A percentile compares a stretch with the other conserved stretches of the same genome.
phyloP scores from a whole-genome alignment of 2,113 vertebrate genomes.

The Bubo scandiacus region DNA sequence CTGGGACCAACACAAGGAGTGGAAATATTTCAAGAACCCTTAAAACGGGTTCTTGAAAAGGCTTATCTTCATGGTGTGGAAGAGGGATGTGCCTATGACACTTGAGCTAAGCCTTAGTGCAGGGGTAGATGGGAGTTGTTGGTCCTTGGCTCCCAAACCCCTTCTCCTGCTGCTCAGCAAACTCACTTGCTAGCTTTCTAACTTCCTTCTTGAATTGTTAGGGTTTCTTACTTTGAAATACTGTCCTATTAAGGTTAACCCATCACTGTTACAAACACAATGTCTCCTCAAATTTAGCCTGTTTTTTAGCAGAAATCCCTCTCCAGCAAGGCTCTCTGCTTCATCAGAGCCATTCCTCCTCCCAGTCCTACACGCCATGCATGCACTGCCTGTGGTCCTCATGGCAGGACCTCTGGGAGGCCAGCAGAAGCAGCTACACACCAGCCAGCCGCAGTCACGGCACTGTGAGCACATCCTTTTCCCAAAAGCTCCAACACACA shows the following conservation, averaged over 20 bases:
- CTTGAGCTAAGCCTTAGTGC: rapidly evolving
- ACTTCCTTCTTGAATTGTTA: background rate
- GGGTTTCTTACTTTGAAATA: background rate
- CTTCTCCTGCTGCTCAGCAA: background rate
- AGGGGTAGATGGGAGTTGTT: background rate
- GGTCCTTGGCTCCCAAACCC: background rate
- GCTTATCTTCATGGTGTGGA: background rate
- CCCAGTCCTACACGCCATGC: background rate
- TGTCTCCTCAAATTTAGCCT: background rate
- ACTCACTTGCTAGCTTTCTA: background rate
- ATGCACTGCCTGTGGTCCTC: background rate
- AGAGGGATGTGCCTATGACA: background rate
- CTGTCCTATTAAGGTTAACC: background rate
- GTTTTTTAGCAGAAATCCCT: background rate
- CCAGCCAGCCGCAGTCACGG: background rate
- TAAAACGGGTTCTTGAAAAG: background rate
- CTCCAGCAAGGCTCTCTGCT: background rate
- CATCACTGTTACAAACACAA: background rate
- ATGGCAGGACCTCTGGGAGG: background rate
- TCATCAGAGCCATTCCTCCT: background rate
- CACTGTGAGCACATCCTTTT: background rate
- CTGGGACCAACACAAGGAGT: background rate
- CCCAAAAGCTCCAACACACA: rapidly evolving
- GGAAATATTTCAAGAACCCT: background rate
- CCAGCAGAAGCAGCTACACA: background rate